Evolutionary conservation across 2,113 vertebrate genomes (phyloP).

Genomic region (Alces alces): DNA sequence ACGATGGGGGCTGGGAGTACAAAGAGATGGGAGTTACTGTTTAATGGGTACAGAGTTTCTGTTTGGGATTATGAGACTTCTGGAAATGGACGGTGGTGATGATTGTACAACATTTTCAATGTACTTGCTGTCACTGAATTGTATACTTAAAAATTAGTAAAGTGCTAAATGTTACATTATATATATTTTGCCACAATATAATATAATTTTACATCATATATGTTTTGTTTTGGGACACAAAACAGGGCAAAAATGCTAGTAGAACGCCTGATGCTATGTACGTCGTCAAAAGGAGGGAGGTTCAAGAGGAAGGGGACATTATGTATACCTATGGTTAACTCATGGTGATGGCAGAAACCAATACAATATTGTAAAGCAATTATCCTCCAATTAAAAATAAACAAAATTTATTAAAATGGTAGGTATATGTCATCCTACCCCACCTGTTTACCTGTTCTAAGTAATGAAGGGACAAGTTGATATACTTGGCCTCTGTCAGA

Average conservation of each 20-base stretch:
- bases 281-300: neutral
- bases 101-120: neutral
- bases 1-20: neutral
- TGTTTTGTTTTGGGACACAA: neutral
- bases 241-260: neutral
- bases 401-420: neutral
- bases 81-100: neutral
- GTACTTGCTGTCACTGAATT: neutral
- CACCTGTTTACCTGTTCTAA: conserved; percentile 90
- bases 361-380: neutral
- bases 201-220: neutral
- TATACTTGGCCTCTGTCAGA: conserved; percentile 97
- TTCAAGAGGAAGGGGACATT: neutral
- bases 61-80: neutral
- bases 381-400: neutral
- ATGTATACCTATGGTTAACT: neutral
- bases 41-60: neutral
- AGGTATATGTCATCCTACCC: neutral
- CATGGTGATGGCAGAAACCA: neutral
- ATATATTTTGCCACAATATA: neutral
- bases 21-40: neutral
- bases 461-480: conserved; percentile 95
- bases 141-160: neutral
- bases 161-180: neutral
- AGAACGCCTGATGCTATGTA: neutral